Evolutionary conservation across 2,113 vertebrate species (phyloP).

Genomic region (Pedetes capensis): DNA sequence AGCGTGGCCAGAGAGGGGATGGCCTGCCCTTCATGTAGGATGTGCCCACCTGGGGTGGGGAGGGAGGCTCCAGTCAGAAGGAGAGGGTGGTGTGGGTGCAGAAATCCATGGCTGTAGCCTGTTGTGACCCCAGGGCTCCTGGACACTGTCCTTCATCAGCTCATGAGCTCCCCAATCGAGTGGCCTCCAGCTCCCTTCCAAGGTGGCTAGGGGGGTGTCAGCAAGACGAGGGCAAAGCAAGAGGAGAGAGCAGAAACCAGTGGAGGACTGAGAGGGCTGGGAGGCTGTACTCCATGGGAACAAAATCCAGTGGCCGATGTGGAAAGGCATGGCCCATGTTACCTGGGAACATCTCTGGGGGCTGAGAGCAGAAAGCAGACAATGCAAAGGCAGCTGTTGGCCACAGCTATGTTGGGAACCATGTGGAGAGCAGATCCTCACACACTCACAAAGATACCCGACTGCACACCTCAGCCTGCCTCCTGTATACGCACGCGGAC

Average conservation of each 20-base stretch:
- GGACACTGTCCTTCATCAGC: not conserved
- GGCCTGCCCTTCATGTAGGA: rapidly evolving
- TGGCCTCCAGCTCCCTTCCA: not conserved
- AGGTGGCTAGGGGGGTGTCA: not conserved
- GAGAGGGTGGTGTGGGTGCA: not conserved
- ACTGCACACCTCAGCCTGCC: not conserved
- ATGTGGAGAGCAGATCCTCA: not conserved
- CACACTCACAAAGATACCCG: rapidly evolving
- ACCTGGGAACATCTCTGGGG: not conserved
- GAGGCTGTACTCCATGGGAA: not conserved
- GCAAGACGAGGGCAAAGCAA: not conserved
- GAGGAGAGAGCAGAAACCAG: not conserved
- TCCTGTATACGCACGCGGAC: not conserved
- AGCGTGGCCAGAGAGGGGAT: not conserved
- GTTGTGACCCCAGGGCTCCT: not conserved
- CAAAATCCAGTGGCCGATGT: not conserved
- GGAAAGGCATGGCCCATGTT: not conserved
- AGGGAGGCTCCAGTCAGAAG: not conserved
- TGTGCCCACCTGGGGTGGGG: rapidly evolving
- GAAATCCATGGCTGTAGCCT: not conserved
- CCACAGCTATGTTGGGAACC: not conserved
- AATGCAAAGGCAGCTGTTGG: not conserved
- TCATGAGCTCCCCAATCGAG: not conserved
- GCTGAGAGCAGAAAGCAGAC: not conserved
- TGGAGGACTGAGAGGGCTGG: not conserved